phyloP scores from a whole-genome alignment of 2,797 vertebrate species.

The Gymnodraco acuticeps region DNA sequence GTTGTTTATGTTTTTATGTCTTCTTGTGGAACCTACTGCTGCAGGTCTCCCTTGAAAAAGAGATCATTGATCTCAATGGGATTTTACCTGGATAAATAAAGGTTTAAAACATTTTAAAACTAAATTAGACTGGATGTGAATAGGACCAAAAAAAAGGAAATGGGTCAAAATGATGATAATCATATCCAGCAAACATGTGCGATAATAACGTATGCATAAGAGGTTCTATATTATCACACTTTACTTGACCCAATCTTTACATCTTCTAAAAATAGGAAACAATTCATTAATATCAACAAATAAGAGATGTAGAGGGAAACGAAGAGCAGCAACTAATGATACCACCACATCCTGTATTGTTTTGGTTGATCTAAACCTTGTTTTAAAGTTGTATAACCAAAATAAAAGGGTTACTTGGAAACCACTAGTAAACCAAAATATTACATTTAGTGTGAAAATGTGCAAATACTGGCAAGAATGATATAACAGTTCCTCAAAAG shows the following conservation, averaged over 20 bases:
- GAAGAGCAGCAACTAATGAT: no score
- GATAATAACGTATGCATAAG: background rate
- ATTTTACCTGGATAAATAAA: no score
- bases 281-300: no score
- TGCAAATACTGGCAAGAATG: background rate
- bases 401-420: background rate
- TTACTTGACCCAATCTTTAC: background rate
- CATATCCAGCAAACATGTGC: background rate
- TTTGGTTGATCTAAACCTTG: background rate
- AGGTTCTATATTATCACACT: background rate
- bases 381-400: background rate
- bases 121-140: background rate
- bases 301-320: no score
- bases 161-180: background rate
- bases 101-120: no score
- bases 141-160: background rate
- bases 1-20: no score
- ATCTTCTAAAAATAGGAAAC: background rate
- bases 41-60: no score
- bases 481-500: background rate
- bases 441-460: background rate
- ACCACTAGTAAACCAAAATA: background rate
- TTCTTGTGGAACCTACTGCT: no score
- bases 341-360: background rate
- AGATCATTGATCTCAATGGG: no score